Evolutionary conservation across 2,797 vertebrate species (phyloP), one percentile per base, ranked within the genome.

Genomic region (Hypotaenidia philippensis): DNA sequence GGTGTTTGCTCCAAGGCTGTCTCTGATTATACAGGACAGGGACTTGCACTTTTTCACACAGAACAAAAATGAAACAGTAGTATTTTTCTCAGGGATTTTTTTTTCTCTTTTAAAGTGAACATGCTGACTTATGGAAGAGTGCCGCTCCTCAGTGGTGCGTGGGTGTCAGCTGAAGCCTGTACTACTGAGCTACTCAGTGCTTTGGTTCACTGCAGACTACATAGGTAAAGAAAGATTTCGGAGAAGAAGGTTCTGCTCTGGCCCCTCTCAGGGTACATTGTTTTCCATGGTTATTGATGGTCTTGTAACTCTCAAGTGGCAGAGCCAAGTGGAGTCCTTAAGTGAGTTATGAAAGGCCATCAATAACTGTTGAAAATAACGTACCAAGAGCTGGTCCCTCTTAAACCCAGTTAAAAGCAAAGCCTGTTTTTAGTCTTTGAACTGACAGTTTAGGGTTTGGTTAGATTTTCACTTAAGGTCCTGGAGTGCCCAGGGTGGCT

Each of bases 1-100:
- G 90, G 93, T 92, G 90, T 93, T 97, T 97, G 89, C 90, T 97
- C 61, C 72, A 71, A 93, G 86, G 76, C 92, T 96, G 69, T 93
- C 74, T 90, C 82, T 92, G 77, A 91, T 94, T 95, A 57, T 80
- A 88, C 92, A 93, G 92, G 93, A 88, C 77, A 95, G 69, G 80
- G 91, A 80, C 85, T 96, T 3, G 23, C 87, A 92, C 88, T 95
- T 97, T 96, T 95, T 93, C 72, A 77, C 74, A 57, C 41, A 76
- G 63, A 78, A 92, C 36, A 50, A 91, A 83, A 45, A 71, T 3
- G 44, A 79, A 87, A 72, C 44, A 45, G 80, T 96, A 95, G 90
- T 87, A 69, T 91, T 95, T 93, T 96, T 87, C 64, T 57, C 75
- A 44, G 31, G 20, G 50, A 50, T 34, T 11, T 75, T 93, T 89